phyloP scores from a whole-genome alignment of 2,113 vertebrate genomes.

The Channa maculata region DNA sequence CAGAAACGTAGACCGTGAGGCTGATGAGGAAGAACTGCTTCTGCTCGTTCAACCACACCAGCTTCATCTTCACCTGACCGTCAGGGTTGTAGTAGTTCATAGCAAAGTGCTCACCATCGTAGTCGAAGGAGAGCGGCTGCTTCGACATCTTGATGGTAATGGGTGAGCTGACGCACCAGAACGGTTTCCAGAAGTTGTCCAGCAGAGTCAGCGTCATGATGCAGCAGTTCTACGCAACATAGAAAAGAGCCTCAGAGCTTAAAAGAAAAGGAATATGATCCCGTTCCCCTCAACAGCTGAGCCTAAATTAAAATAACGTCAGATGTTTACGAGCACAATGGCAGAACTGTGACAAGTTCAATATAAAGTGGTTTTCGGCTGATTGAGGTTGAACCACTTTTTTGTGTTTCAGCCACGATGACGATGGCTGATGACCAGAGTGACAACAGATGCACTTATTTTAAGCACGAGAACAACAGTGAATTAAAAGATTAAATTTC shows the following conservation, averaged over 20 bases:
- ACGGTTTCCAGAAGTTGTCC: slow-evolving; percentile 58
- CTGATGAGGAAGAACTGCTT: slow-evolving; percentile 62
- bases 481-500: no score
- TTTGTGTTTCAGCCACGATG: no score
- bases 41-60: slow-evolving; percentile 61
- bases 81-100: slow-evolving; percentile 5
- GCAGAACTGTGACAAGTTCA: no score
- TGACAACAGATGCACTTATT: no score
- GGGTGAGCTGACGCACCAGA: slow-evolving; percentile 69
- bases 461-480: no score
- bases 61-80: slow-evolving; percentile 60
- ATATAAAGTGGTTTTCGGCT: no score
- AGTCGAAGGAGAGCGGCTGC: neutral
- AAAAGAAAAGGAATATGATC: neutral
- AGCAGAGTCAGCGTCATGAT: slow-evolving; percentile 65
- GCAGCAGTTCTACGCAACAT: slow-evolving; percentile 65
- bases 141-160: neutral
- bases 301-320: no score
- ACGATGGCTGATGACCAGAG: no score
- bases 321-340: no score
- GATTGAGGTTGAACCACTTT: no score
- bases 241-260: neutral
- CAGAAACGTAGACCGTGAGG: slow-evolving; percentile 27
- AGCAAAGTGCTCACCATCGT: slow-evolving; percentile 51
- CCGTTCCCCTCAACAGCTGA: neutral